These are phyloP conservation scores for Trematocara unimaculatum DNA, from an alignment of 2,113 vertebrate genomes.

Conservation along the genomic window DNA sequence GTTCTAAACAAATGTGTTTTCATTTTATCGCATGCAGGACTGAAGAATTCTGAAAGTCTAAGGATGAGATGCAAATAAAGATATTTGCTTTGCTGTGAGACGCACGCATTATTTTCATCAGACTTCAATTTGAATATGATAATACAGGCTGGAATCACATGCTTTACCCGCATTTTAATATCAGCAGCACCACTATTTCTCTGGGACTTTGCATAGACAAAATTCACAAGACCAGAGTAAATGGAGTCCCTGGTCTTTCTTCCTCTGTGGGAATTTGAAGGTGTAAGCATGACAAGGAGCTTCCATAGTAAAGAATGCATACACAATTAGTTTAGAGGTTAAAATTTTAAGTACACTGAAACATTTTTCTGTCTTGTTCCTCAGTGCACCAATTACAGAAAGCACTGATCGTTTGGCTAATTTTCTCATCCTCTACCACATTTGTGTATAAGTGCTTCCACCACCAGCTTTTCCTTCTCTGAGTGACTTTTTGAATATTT, in stretches of 20 bases:
- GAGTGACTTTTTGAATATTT: conserved; percentile 54
- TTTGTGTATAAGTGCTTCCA: background rate
- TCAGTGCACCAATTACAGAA: background rate
- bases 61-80: conserved; percentile 1
- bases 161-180: background rate
- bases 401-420: background rate
- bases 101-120: background rate
- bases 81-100: conserved; percentile 1
- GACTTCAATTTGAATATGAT: conserved; percentile 24
- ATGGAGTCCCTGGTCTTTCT: background rate
- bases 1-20: background rate
- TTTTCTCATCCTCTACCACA: background rate
- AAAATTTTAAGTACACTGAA: background rate
- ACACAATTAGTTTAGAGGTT: background rate
- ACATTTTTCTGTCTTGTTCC: background rate
- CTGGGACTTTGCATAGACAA: background rate
- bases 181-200: background rate
- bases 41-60: background rate
- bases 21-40: background rate
- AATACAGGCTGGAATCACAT: background rate
- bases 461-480: background rate
- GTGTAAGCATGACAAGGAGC: too few relatives aligned
- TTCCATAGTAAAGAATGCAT: background rate
- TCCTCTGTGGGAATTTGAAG: background rate
- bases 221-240: background rate